Evolutionary conservation across 2,113 vertebrate species (phyloP), one percentile per base, ranked within the genome.

Genomic region (Lipophrys pholis): DNA sequence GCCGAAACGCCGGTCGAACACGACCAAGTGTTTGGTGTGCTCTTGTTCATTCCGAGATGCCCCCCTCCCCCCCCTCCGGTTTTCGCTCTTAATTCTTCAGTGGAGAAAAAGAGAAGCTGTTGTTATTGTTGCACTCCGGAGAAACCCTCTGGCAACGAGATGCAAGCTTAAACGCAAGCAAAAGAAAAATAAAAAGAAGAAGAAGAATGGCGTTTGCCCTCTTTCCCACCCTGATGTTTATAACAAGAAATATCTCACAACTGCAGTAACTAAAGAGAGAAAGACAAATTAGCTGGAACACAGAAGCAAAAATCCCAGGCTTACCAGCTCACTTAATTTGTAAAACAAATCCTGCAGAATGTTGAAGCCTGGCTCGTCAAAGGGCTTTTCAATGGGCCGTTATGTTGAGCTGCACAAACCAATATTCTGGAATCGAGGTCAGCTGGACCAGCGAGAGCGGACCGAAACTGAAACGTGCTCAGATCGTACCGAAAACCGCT

Each of bases 71-170:
- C 2, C 8, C 15, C n/a, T 49, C 46, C 16, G 9, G 4, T 35
- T 40, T 40, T 69, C 15, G 51, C 2, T 3, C 55, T 55, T 42
- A 49, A 74, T 30, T 43, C 76, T 78, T 59, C 55, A 74, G 49
- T 10, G 60, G 48, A 1, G 6, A 53, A 73, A 62, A 55, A n/a
- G n/a, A n/a, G n/a, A n/a, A n/a, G n/a, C n/a, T n/a, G n/a, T 45
- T 41, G 55, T 73, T 59, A 56, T 70, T 76, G 49, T 67, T 52
- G 62, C 49, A 35, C 39, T 70, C 35, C 2, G 6, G 36, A 75
- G 57, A 76, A 43, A 42, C 16, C n/a, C 21, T 45, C 43, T 0
- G 9, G 7, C 16, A 5, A 16, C 38, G 61, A 68, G 17, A n/a
- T 63, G n/a, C 38, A 11, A 39, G 1, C 6, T 3, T 21, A 41